Conservation (phyloP, 1,140 invertebrate genomes). For the Diuraphis noxia region DNA sequence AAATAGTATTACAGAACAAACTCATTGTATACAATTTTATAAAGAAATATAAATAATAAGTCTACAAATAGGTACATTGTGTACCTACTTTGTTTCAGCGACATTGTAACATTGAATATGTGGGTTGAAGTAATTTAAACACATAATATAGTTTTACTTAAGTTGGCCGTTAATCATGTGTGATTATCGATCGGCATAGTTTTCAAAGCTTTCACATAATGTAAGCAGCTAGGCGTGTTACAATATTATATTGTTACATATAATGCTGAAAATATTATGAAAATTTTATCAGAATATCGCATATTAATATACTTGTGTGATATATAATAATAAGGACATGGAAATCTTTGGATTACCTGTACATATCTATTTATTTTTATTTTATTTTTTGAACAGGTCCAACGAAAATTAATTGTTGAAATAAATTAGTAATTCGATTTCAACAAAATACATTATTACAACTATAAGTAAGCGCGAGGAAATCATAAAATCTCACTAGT, state of each 20-base stretch:
- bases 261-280: not conserved
- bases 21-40: not conserved
- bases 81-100: not conserved
- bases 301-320: not conserved
- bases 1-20: not conserved
- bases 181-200: not conserved
- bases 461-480: not conserved
- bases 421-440: not conserved
- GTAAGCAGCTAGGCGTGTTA: not conserved
- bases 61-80: no score
- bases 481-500: not conserved
- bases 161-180: not conserved
- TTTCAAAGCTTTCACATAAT: not conserved
- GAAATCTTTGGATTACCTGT: not conserved
- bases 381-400: no score
- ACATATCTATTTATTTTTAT: not conserved
- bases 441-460: not conserved
- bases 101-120: not conserved
- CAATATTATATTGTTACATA: not conserved
- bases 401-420: not conserved
- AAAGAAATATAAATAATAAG: conserved; percentile 17
- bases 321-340: not conserved
- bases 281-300: not conserved
- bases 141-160: not conserved
- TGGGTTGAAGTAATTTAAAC: not conserved